A percentile compares a stretch with the other conserved stretches of the same genome.
phyloP scores from a whole-genome alignment of 2,888 invertebrate genomes.

The Metacarcinus magister region DNA sequence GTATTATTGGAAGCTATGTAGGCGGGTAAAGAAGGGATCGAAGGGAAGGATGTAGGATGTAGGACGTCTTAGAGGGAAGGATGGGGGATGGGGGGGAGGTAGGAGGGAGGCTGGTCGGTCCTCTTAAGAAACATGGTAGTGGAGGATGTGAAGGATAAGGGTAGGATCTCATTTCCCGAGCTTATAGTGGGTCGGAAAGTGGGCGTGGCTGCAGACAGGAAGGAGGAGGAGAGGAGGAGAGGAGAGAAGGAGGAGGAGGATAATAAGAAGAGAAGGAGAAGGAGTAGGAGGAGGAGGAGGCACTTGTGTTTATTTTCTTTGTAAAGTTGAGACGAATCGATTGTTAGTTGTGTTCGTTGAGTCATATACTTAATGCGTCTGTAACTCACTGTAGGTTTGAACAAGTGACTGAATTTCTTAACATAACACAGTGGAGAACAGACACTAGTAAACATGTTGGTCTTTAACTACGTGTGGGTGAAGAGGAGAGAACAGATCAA shows the following conservation, averaged over 20 bases:
- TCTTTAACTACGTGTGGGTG: no score
- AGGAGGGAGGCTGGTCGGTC: background rate
- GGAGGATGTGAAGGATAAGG: constrained; percentile 11
- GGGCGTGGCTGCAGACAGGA: constrained; percentile 1
- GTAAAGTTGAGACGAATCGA: background rate
- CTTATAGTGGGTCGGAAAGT: background rate
- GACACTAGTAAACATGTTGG: no score
- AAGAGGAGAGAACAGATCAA: no score
- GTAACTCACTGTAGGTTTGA: no score
- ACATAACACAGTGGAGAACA: no score
- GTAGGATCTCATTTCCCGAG: constrained; percentile 8
- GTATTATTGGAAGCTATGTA: background rate
- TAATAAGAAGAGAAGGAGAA: background rate
- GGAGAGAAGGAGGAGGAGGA: no score
- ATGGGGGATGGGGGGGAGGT: background rate
- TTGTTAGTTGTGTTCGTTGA: background rate
- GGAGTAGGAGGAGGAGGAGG: background rate
- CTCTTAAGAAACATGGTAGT: background rate
- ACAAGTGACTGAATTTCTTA: no score
- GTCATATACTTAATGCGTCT: background rate
- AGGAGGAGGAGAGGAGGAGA: background rate
- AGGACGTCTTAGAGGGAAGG: background rate
- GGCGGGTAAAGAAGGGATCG: background rate
- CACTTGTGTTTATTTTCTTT: background rate
- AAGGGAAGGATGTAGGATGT: background rate